phyloP scores from a whole-genome alignment of 2,113 vertebrate species.

The Fulica atra region DNA sequence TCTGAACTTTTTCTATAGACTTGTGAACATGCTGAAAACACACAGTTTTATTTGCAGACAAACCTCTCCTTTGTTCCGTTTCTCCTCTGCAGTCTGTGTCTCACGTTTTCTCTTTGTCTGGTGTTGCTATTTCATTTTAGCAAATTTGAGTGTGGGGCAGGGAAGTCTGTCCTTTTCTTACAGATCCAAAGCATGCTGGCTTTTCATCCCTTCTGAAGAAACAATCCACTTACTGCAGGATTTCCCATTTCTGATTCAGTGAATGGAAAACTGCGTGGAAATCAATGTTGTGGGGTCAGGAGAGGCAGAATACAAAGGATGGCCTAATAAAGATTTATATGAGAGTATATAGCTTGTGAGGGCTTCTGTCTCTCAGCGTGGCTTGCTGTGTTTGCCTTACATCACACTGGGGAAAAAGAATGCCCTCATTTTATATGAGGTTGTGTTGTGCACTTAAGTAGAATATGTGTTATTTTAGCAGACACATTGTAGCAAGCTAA shows the following conservation, averaged over 20 bases:
- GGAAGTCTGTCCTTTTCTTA: not conserved
- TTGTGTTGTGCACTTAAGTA: not conserved
- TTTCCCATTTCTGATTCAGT: not conserved
- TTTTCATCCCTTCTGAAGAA: not conserved
- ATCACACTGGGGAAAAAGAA: not conserved
- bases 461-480: not conserved
- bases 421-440: not conserved
- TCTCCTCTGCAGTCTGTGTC: not conserved
- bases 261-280: not conserved
- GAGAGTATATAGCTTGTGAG: not conserved
- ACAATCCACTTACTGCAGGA: not conserved
- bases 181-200: not conserved
- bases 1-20: not conserved
- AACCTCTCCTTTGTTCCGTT: not conserved
- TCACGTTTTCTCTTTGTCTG: not conserved
- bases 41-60: not conserved
- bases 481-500: not conserved
- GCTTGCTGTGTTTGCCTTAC: not conserved
- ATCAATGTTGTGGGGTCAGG: not conserved
- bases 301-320: not conserved
- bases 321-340: not conserved
- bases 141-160: not conserved
- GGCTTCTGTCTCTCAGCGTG: not conserved
- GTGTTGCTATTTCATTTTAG: not conserved
- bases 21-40: not conserved